These are phyloP conservation scores for Anagrus nilaparvatae DNA, from an alignment of 1,140 invertebrate genomes.

Conservation along the genomic window DNA sequence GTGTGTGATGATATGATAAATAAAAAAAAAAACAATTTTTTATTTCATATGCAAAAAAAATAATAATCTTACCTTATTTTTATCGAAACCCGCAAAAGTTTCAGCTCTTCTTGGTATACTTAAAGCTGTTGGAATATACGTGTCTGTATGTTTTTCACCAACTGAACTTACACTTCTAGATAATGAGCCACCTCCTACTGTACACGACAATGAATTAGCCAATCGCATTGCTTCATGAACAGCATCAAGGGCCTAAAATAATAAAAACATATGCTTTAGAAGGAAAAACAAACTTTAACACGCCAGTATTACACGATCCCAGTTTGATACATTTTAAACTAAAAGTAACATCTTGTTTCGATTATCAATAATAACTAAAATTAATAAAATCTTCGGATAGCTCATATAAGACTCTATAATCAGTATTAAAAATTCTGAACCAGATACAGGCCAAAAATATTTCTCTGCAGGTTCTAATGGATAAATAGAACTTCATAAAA, in stretches of 20 bases:
- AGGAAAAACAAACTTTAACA: too few relatives aligned
- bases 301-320: too few relatives aligned
- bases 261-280: slow-evolving; percentile 1
- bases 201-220: slow-evolving; percentile 52
- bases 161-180: slow-evolving; percentile 85
- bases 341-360: too few relatives aligned
- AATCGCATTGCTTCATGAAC: slow-evolving; percentile 59
- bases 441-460: too few relatives aligned
- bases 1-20: neutral
- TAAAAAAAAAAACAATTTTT: slow-evolving; percentile 5
- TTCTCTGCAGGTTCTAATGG: too few relatives aligned
- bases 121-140: slow-evolving; percentile 70
- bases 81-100: slow-evolving; percentile 91
- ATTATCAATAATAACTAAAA: too few relatives aligned
- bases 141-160: slow-evolving; percentile 76
- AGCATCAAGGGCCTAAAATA: slow-evolving; percentile 29
- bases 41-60: slow-evolving; percentile 16
- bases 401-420: too few relatives aligned
- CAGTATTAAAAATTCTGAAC: too few relatives aligned
- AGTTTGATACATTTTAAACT: too few relatives aligned
- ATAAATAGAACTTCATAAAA: too few relatives aligned
- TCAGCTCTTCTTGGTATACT: slow-evolving; percentile 73
- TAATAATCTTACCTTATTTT: slow-evolving; percentile 45
- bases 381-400: too few relatives aligned
- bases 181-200: slow-evolving; percentile 61